Base-by-base conservation (phyloP, 2,797 vertebrate genomes). In the Paguma larvata region DNA sequence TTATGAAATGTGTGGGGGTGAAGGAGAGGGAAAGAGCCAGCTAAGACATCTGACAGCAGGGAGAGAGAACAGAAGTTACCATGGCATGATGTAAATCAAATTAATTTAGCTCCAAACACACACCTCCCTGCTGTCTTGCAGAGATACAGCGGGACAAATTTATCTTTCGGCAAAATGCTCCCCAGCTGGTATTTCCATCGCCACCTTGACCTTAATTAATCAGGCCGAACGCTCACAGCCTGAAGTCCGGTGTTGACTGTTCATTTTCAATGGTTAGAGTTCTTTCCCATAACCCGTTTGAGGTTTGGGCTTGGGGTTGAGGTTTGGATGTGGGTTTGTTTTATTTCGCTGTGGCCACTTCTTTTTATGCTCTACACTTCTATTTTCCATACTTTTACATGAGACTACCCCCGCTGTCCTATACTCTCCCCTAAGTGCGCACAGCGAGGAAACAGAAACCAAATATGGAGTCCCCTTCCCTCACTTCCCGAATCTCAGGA, bases 161-260 rank as follows among this genome's bases (percentile, higher is more conserved):
- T 97, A 94, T 97, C 96, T 97, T 86, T 83, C 78, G 25, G 96
- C 96, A 85, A 95, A 97, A 97, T 77, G 87, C 95, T 97, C 94
- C 91, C 96, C 96, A 96, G 96, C 89, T 97, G 95, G 93, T 73
- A 59, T 87, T 89, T 86, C 78, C 96, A 68, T 92, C 97, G 78
- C 92, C 94, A 97, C 97, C 95, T 89, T 98, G 97, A 98, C 94
- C 97, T 97, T 94, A 97, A 97, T 96, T 97, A 91, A 96, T 96
- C 89, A 93, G 90, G 77, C 46, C 25, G 79, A 95, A 89, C 1
- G 53, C 75, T 95, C 96, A 90, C 75, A 82, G 94, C 84, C 87
- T 86, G 80, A 90, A 87, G 95, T 86, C 87, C 84, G 41, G 46
- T 34, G 46, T 65, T 70, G 32, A 11, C 53, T 63, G 79, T 70